Base-by-base conservation (phyloP, 2,888 invertebrate species). In the Charanyca ferruginea region DNA sequence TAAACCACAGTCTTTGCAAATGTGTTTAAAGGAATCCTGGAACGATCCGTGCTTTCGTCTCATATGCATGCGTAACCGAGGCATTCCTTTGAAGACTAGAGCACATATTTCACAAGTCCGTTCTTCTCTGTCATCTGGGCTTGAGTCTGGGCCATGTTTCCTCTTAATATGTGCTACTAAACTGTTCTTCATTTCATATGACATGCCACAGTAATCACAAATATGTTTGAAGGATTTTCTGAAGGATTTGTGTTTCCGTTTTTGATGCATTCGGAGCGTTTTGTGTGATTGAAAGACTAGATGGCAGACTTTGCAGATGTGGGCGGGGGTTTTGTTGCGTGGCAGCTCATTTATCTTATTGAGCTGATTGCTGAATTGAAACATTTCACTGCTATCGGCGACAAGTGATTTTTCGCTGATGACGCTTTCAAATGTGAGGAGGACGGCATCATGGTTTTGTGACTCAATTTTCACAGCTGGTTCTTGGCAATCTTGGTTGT, bases 1-100 rank as follows among this genome's bases (percentile, higher is more conserved):
- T 0, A 95, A 82, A 0, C 93, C 94, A 41, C 95, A 95, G 13
- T 94, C 89, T 1, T 87, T 28, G 38, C 95, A 95, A 0, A 86
- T 84, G 57, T 92, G 89, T 62, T 89, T 90, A 63, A 95, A 95
- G 0, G 93, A 86, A 0, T 95, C 94, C 48, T 91, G 86, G 44
- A 92, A 93, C 0, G 89, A 87, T 0, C 91, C 93, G 62, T 95
- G 95, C 57, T 94, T 94, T 42, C 95, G 85, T 32, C 91, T 79
- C 94, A 94, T 95, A 58, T 95, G 95, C 93, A 94, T 92, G 0
- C 94, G 79, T 65, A 95, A 83, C 20, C 95, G 83, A 0, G 88
- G 71, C 59, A 83, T 86, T 0, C 95, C 95, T 87, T 94, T 94
- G 49, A 95, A 95, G 13, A 94, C 94, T 68, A 94, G 73, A 3